phyloP scores from a whole-genome alignment of 2,888 invertebrate species.

The Masnerella sp. region DNA sequence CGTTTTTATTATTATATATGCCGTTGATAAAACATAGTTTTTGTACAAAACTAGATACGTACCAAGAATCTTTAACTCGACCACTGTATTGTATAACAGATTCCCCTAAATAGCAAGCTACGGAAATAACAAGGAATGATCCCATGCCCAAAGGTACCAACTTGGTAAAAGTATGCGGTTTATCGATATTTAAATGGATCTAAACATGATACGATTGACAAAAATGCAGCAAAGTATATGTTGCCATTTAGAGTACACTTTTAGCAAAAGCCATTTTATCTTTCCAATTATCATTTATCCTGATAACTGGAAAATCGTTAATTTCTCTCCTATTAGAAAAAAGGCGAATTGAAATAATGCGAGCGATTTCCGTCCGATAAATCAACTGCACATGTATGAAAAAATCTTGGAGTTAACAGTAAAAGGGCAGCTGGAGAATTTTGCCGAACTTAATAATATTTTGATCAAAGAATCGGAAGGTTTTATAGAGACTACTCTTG shows the following conservation, averaged over 20 bases:
- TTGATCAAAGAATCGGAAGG: slow-evolving; percentile 7
- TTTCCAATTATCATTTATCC: no score
- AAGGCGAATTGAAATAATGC: background rate
- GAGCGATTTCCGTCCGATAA: slow-evolving; percentile 11
- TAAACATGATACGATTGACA: no score
- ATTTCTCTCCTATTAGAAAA: background rate
- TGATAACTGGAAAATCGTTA: background rate
- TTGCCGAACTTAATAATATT: background rate
- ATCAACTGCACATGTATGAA: slow-evolving; percentile 12
- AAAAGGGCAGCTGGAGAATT: slow-evolving; percentile 5
- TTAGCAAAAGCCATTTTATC: no score
- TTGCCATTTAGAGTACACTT: no score
- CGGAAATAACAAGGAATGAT: background rate
- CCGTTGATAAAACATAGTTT: background rate
- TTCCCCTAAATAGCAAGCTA: background rate
- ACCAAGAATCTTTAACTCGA: background rate
- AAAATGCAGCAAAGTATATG: no score
- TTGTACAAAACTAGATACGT: background rate
- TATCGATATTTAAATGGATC: background rate
- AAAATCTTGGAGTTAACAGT: slow-evolving; percentile 15
- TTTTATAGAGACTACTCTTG: slow-evolving; percentile 7
- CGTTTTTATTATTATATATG: no score
- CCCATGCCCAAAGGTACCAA: background rate
- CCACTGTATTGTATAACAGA: background rate
- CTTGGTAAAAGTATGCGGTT: background rate